phyloP scores from a whole-genome alignment of 2,888 invertebrate genomes.

The Sarcophaga carnaria region DNA sequence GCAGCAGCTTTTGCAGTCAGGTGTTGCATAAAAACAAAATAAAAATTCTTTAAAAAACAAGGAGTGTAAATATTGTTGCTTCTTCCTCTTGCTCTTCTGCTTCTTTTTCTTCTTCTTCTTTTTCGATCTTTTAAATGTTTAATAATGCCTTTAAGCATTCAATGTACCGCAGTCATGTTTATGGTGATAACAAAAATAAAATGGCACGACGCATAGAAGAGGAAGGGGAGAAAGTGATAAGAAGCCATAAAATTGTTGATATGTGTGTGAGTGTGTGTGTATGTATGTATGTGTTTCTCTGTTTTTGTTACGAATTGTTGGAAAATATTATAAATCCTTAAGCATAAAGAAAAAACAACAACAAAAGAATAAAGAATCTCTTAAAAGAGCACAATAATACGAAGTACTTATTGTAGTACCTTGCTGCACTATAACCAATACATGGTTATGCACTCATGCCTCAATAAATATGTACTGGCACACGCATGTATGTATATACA shows the following conservation, averaged over 20 bases:
- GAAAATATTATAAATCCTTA: conserved; percentile 3
- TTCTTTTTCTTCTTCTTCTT: not conserved
- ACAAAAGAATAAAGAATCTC: too few relatives aligned
- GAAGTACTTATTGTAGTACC: conserved; percentile 12
- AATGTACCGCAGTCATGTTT: conserved; percentile 17
- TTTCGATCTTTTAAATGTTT: not conserved
- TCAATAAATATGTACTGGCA: too few relatives aligned
- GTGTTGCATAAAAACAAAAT: not conserved
- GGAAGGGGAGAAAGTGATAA: not conserved
- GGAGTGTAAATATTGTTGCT: not conserved
- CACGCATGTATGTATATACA: not conserved
- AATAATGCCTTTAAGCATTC: conserved; percentile 47
- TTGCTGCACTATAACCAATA: not conserved
- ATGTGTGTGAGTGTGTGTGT: not conserved
- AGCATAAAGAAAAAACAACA: too few relatives aligned
- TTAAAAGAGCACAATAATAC: not conserved
- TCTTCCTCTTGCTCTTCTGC: too few relatives aligned
- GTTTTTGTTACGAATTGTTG: not conserved
- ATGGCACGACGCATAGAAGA: not conserved
- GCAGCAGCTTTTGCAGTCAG: too few relatives aligned
- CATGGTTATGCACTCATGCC: not conserved
- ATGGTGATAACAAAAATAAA: conserved; percentile 1
- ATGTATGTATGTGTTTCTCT: too few relatives aligned
- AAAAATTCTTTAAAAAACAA: not conserved
- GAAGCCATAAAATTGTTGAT: not conserved